A percentile compares a stretch with the other conserved stretches of the same genome.
Evolutionary conservation across 2,113 vertebrate species (phyloP).

Genomic region (Euleptes europaea): DNA sequence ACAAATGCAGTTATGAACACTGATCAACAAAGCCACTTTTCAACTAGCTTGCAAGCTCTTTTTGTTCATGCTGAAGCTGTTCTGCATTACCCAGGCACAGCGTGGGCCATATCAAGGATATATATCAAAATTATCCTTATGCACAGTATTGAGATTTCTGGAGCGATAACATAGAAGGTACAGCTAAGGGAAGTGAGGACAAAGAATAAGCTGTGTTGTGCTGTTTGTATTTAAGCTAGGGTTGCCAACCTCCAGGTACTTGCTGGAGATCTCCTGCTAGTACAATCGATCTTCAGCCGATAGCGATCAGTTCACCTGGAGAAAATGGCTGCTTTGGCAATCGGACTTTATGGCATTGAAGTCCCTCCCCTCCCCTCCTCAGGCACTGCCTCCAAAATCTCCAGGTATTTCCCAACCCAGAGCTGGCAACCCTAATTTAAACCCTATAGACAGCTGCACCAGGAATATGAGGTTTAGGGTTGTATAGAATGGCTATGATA

Average conservation of each 20-base stretch:
- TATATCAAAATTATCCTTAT: not conserved
- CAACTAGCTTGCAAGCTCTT: not conserved
- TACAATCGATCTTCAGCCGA: too few species aligned
- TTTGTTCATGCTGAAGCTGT: not conserved
- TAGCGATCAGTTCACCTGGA: too few species aligned
- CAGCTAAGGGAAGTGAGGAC: not conserved
- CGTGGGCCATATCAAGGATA: not conserved
- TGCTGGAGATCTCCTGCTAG: too few species aligned
- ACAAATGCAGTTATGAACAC: fast-evolving
- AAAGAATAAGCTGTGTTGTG: not conserved
- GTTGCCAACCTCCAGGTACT: too few species aligned
- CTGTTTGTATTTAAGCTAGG: not conserved
- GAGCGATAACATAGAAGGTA: not conserved
- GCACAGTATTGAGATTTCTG: not conserved
- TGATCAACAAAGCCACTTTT: not conserved
- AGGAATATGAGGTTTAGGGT: too few species aligned
- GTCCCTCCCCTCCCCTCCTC: too few species aligned
- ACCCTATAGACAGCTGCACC: not conserved
- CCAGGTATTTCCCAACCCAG: too few species aligned
- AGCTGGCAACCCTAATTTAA: too few species aligned
- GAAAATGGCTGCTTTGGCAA: too few species aligned
- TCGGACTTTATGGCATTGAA: too few species aligned
- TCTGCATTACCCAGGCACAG: not conserved
- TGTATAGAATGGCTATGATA: too few species aligned
- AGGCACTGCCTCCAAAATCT: too few species aligned